These are phyloP conservation scores for Drosophila neonasuta DNA, from an alignment of 2,888 invertebrate genomes.

Conservation along the genomic window DNA sequence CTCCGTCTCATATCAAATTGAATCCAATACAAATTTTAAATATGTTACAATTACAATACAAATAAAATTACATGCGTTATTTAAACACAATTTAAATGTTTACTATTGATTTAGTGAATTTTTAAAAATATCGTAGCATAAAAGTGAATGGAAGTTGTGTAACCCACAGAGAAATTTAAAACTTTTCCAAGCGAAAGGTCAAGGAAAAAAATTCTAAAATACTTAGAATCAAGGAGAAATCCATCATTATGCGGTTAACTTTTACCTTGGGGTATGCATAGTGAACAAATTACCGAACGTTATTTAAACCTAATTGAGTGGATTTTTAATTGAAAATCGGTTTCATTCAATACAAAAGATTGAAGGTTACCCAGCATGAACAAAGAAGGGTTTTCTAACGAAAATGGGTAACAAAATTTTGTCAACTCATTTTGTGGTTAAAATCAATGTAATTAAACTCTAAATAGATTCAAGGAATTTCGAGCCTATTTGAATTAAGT, in stretches of 20 bases:
- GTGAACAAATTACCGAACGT: slow-evolving; percentile 14
- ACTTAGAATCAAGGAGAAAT: slow-evolving; percentile 3
- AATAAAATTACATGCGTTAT: too few relatives aligned
- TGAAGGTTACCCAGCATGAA: slow-evolving; percentile 42
- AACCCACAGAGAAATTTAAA: neutral
- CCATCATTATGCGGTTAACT: neutral
- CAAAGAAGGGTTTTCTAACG: slow-evolving; percentile 21
- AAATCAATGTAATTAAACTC: slow-evolving; percentile 52
- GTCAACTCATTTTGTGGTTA: slow-evolving; percentile 69
- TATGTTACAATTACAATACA: neutral
- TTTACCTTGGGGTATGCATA: slow-evolving; percentile 44
- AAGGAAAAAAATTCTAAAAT: neutral
- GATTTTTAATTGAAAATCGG: slow-evolving; percentile 48
- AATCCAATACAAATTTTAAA: slow-evolving; percentile 19
- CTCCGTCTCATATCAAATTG: neutral
- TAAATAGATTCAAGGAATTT: slow-evolving; percentile 59
- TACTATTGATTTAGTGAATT: too few relatives aligned
- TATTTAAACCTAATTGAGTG: slow-evolving; percentile 22
- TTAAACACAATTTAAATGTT: too few relatives aligned
- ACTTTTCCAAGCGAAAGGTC: neutral
- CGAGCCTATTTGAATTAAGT: slow-evolving; percentile 25
- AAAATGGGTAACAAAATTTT: slow-evolving; percentile 33
- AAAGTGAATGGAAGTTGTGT: neutral
- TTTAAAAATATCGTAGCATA: too few relatives aligned
- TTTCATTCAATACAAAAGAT: slow-evolving; percentile 30